Percentiles rank a stretch among this genome's conserved stretches.
These are phyloP conservation scores for Gymnothorax reevesii DNA, from an alignment of 2,797 vertebrate species.

Conservation along the genomic window DNA sequence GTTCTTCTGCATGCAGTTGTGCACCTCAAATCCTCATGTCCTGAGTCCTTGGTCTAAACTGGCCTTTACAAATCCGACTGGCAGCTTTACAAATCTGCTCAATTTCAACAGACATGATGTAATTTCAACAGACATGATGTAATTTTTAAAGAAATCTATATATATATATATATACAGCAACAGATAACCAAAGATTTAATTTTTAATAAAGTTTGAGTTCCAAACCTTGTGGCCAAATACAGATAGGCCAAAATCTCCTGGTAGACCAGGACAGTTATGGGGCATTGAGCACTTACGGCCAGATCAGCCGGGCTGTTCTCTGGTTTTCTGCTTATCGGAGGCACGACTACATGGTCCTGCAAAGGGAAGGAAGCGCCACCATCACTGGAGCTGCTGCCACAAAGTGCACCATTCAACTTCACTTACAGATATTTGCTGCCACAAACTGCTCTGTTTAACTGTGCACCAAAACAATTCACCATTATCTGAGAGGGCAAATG, in stretches of 20 bases:
- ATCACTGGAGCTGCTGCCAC: background rate
- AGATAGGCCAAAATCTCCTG: background rate
- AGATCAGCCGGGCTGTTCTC: background rate
- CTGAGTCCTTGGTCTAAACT: too few species aligned
- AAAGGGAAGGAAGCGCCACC: slow-evolving; percentile 27
- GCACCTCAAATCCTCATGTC: too few species aligned
- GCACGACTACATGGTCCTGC: slow-evolving; percentile 36
- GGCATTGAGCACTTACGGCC: slow-evolving; percentile 40
- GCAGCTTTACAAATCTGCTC: background rate
- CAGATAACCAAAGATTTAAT: background rate
- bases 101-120: background rate
- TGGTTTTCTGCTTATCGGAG: slow-evolving; percentile 30
- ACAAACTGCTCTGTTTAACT: too few species aligned
- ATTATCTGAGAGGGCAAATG: too few species aligned
- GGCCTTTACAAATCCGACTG: background rate
- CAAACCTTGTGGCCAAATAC: background rate
- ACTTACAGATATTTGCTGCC: too few species aligned
- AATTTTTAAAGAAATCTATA: background rate
- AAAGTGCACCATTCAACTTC: background rate
- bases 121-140: background rate
- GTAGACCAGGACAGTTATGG: slow-evolving; percentile 51
- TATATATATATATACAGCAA: background rate
- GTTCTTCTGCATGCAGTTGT: too few species aligned
- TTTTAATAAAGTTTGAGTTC: background rate
- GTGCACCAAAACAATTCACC: too few species aligned